phyloP scores from a whole-genome alignment of 2,113 vertebrate species.

The Paracanthobrama guichenoti region DNA sequence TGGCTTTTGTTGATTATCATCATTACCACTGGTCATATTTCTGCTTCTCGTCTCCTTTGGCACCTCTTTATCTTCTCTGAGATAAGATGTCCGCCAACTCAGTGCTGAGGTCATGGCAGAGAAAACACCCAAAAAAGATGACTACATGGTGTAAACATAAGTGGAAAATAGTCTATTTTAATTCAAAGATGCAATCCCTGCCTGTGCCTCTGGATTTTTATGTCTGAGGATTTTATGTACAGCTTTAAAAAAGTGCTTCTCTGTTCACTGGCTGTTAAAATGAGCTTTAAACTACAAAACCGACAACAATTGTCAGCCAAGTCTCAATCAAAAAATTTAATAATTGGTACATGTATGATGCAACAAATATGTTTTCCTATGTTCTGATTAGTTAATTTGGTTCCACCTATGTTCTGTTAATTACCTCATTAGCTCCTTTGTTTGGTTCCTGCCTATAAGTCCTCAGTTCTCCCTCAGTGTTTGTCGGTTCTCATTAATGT shows the following conservation, averaged over 20 bases:
- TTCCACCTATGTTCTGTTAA: too few species aligned
- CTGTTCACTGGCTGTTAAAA: neutral
- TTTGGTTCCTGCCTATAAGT: too few species aligned
- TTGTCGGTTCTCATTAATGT: too few species aligned
- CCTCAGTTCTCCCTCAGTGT: too few species aligned
- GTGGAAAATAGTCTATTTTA: slow-evolving; percentile 9
- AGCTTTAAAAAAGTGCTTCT: neutral
- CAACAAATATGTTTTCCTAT: neutral
- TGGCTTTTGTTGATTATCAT: neutral
- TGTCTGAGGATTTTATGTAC: neutral
- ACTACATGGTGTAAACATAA: neutral
- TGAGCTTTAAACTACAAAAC: neutral
- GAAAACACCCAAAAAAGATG: slow-evolving; percentile 6
- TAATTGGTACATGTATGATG: neutral
- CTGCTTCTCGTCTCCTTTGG: slow-evolving; percentile 12
- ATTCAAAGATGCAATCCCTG: neutral
- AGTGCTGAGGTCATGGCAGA: neutral
- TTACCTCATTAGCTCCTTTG: too few species aligned
- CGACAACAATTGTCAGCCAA: neutral
- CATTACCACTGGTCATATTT: neutral
- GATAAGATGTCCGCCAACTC: slow-evolving; percentile 11
- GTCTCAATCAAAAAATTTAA: neutral
- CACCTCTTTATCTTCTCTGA: neutral
- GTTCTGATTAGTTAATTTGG: too few species aligned
- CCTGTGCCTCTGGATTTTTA: neutral